Base-by-base conservation (phyloP, 2,888 invertebrate species). In the Drosophila mercatorum region DNA sequence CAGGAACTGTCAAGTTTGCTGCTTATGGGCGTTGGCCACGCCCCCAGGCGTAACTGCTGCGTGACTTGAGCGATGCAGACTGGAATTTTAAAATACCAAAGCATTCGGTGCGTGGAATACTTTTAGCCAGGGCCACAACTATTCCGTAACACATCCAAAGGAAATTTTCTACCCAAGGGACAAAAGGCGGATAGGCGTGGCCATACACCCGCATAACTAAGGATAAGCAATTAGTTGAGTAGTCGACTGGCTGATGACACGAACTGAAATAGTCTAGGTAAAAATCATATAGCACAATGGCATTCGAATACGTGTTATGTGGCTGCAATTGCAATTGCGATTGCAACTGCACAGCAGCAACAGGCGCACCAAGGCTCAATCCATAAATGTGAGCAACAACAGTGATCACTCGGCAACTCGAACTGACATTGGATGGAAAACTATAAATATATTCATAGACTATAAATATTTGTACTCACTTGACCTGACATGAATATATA, bases 21-120 rank as follows among this genome's bases (percentile, higher is more conserved):
- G 14, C 72, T 43, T n/a, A 38, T 44, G 69, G 55, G 68, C 56
- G 22, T 26, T 14, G n/a, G 56, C 40, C 51, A 43, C 41, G 36
- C 58, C 59, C 36, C 5, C 8, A 17, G 63, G 78, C 72, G 53
- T 78, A 62, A 46, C 60, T 47, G 47, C n/a, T 67, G 67, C 63
- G 55, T 68, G 55, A 52, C 47, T 58, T 51, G 34, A 26, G 31
- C 31, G 47, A 26, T 41, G 51, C 60, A 12, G 62, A 26, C 56
- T 44, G 68, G 68, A 60, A 78, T 75, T 76, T 76, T 60, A 73
- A 81, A 81, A 69, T 75, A 72, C 57, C 52, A 22, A 69, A 64
- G 72, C 60, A 71, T 78, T 71, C 70, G 55, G 53, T 75, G 81
- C 68, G 72, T 73, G 56, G 65, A 81, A 87, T 81, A 51, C 73